Base-by-base conservation (phyloP, 2,113 vertebrate genomes). In the Xerus inauris region DNA sequence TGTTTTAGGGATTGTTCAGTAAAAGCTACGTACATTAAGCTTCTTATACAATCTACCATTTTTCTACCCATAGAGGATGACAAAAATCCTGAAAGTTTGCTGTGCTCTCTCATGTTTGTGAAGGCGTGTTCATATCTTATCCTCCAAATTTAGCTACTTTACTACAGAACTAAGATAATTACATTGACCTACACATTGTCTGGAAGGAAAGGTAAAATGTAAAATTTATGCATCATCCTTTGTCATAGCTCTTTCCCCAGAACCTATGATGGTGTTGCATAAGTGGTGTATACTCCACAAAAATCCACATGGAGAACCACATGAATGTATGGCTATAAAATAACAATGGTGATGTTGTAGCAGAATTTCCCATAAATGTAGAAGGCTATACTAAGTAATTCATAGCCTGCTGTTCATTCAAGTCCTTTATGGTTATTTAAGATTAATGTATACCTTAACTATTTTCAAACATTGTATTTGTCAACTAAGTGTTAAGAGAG, bases 311-410 rank as follows among this genome's bases (percentile, higher is more conserved):
- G 14, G 38, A 91, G 47, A 88, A n/a, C 11, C 20, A 0, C 19
- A 12, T 81, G n/a, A 84, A 67, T 59, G 14, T 22, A n/a, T 42
- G 54, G 38, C 16, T 89, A 22, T 6, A 38, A 42, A 89, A 38
- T 59, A 75, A 87, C 80, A 28, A 5, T 90, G 20, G 11, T 45
- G 26, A 2, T 67, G 83, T 35, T 59, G 51, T 24, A 81, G 45
- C 38, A 94, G 47, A 75, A 45, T 79, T 75, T 64, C 72, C 30
- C 65, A 28, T 54, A 57, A 71, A 65, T 72, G 6, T 42, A 86
- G 76, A 40, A 89, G 89, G 20, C 35, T 76, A 3, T 54, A 42
- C 84, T 81, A 89, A 91, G 45, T 76, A 94, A 93, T 95, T 84
- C 10, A 71, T 91, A 93, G 54, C 26, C 26, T 76, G 22, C 2